Conservation (phyloP, 2,113 vertebrate species). For the Oplegnathus fasciatus region DNA sequence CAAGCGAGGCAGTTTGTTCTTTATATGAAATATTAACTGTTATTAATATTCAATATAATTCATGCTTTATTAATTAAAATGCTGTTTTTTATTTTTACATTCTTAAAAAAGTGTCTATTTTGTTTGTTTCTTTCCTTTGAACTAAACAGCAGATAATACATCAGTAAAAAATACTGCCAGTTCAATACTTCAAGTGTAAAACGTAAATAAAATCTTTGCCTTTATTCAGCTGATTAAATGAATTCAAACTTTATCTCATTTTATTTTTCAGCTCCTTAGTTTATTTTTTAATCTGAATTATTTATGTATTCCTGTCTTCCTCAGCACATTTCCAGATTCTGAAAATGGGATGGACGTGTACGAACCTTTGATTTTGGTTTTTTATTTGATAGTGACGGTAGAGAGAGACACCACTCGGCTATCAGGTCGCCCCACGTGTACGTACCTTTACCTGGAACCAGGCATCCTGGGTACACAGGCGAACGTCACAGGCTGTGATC, state of each 20-base stretch:
- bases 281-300: neutral
- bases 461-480: slow-evolving; percentile 89
- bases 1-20: no score
- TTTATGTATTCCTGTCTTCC: neutral
- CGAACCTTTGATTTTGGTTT: no score
- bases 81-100: neutral
- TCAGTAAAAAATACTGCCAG: neutral
- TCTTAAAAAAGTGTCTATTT: neutral
- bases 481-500: slow-evolving; percentile 91
- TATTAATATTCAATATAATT: no score
- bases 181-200: neutral
- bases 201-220: neutral
- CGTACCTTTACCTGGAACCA: slow-evolving; percentile 92
- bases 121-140: neutral
- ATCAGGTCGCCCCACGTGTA: no score
- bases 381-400: no score
- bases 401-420: no score
- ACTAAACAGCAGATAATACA: no score
- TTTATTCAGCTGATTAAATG: neutral
- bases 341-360: no score
- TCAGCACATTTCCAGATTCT: no score
- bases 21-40: neutral
- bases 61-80: neutral
- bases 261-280: no score
- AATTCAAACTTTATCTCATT: neutral